Evolutionary conservation across 2,113 vertebrate species (phyloP), one percentile per base, ranked within the genome.

Genomic region (Geothlypis trichas): DNA sequence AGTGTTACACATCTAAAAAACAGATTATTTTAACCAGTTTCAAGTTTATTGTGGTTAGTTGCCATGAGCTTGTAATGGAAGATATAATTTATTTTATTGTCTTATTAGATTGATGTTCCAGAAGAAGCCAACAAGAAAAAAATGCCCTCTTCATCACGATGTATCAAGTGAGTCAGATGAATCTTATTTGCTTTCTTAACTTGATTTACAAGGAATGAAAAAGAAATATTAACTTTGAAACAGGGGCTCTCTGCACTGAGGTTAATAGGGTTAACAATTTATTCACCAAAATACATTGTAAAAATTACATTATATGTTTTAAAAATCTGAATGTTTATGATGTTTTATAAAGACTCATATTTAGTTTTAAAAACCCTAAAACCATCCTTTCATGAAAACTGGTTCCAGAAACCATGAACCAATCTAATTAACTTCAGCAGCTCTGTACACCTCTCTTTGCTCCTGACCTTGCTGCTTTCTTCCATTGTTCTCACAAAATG

Each of bases 111-210:
- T 89, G 97, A 98, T 96, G 95, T 98, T 92, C 96, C 98, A 59
- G 97, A 97, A 96, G 95, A 95, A 71, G 67, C 93, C 39, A 97
- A 97, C 74, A 96, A 94, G 76, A 98, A 94, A 94, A 98, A 97
- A 96, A 76, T 59, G 42, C 89, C 62, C 11, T 72, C 91, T 72
- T 89, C 96, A 54, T 61, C 98, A 51, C 94, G 46, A 47, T 95
- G 67, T 92, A 75, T 98, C 95, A 98, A 97, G 99, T 99, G 90
- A 98, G 98, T 98, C 93, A 92, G 54, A 78, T 75, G 49, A 78
- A 67, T 75, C 9, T 77, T 69, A 24, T 0, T 89, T 87, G 49
- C 42, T 80, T 81, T 74, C 30, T 88, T 12, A 31, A 61, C 17
- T 24, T 51, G 42, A 87, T 72, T 73, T 82, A 61, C 1, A 22